Evolutionary conservation across 2,797 vertebrate species (phyloP).

Genomic region (Danio tinwini): DNA sequence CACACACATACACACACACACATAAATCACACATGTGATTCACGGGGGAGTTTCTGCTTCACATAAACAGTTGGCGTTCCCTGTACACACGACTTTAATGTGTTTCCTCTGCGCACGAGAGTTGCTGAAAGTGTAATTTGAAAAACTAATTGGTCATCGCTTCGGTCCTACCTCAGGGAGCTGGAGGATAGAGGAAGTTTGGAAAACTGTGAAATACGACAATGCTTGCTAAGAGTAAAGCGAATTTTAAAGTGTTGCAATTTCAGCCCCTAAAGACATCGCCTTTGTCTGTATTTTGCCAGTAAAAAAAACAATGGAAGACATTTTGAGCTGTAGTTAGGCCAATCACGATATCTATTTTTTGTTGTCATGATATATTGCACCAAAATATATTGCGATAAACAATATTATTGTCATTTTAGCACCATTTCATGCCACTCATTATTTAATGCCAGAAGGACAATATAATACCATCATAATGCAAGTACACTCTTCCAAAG

Average conservation of each 20-base stretch:
- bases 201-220: slow-evolving; percentile 19
- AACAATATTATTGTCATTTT: too few relatives aligned
- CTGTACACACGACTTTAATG: slow-evolving; percentile 30
- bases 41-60: slow-evolving; percentile 4
- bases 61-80: slow-evolving; percentile 42
- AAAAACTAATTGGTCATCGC: slow-evolving; percentile 46
- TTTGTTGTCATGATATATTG: too few relatives aligned
- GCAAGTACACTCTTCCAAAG: too few relatives aligned
- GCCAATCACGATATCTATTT: too few relatives aligned
- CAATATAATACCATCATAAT: too few relatives aligned
- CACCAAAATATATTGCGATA: too few relatives aligned
- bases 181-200: background rate
- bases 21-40: slow-evolving; percentile 19
- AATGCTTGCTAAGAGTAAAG: background rate
- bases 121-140: slow-evolving; percentile 39
- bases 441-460: too few relatives aligned
- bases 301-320: background rate
- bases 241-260: slow-evolving; percentile 6
- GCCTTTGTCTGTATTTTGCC: background rate
- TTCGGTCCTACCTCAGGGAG: slow-evolving; percentile 31
- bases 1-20: slow-evolving; percentile 21
- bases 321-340: slow-evolving; percentile 15
- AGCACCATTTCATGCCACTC: too few relatives aligned
- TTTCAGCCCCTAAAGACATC: background rate
- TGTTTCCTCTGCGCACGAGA: background rate